Conservation (phyloP, 2,113 vertebrate species). For the Elaphurus davidianus region DNA sequence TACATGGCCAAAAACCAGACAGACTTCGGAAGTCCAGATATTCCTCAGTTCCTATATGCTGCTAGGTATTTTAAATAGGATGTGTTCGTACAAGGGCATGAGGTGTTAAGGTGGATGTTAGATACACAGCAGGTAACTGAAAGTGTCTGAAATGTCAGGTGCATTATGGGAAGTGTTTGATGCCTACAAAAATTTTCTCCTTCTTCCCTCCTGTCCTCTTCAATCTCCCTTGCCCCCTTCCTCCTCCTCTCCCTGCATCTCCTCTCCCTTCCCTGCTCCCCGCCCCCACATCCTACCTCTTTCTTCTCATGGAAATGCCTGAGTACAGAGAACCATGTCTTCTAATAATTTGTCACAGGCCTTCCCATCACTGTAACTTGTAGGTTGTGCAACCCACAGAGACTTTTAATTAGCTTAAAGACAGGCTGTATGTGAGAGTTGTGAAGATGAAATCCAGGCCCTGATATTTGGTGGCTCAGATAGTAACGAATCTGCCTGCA, state of each 20-base stretch:
- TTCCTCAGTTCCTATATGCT: neutral
- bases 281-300: neutral
- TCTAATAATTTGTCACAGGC: neutral
- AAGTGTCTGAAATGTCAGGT: neutral
- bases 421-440: neutral
- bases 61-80: neutral
- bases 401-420: neutral
- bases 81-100: neutral
- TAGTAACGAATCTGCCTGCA: too few species aligned
- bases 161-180: neutral
- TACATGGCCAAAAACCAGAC: neutral
- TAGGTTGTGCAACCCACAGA: neutral
- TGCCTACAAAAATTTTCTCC: neutral
- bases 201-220: neutral
- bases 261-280: neutral
- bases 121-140: neutral
- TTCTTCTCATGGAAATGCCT: neutral
- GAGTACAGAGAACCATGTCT: neutral
- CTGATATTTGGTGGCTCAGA: neutral
- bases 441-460: neutral
- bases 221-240: accelerated
- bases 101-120: neutral
- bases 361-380: neutral
- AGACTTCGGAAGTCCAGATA: neutral
- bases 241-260: neutral